phyloP scores from a whole-genome alignment of 2,888 invertebrate genomes.

The Ariolimax columbianus region DNA sequence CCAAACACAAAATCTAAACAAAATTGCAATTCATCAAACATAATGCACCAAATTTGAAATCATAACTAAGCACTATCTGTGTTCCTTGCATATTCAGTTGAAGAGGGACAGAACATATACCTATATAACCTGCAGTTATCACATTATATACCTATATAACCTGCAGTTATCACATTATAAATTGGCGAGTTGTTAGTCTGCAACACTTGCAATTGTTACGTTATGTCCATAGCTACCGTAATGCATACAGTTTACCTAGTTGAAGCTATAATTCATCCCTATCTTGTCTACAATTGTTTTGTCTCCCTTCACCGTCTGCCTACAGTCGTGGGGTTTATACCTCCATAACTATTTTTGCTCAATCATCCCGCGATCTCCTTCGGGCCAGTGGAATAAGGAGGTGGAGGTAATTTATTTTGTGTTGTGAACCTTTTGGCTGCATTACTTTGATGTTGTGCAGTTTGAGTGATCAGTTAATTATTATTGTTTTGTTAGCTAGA shows the following conservation, averaged over 20 bases:
- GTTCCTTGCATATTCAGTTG: too few species aligned
- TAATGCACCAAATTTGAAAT: too few species aligned
- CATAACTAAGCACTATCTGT: too few species aligned
- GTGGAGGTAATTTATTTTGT: constrained; percentile 68
- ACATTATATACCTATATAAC: too few species aligned
- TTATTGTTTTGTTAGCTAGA: background rate
- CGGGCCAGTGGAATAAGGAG: constrained; percentile 76
- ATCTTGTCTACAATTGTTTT: constrained; percentile 40
- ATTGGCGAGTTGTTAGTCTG: background rate
- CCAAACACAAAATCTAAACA: too few species aligned
- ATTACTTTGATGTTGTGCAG: constrained; percentile 17
- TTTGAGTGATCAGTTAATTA: background rate
- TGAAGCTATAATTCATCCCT: constrained; percentile 12
- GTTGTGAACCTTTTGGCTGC: constrained; percentile 16
- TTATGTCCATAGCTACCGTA: background rate
- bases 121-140: too few species aligned
- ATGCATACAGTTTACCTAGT: background rate
- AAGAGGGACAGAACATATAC: too few species aligned
- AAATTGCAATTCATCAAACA: too few species aligned
- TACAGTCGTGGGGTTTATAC: constrained; percentile 64
- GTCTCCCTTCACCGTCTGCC: constrained; percentile 41
- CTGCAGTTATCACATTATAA: too few species aligned
- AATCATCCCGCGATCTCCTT: constrained; percentile 70
- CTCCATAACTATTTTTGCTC: constrained; percentile 77
- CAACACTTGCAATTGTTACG: background rate